Evolutionary conservation across 2,113 vertebrate species (phyloP).

Genomic region (Penelope pileata): DNA sequence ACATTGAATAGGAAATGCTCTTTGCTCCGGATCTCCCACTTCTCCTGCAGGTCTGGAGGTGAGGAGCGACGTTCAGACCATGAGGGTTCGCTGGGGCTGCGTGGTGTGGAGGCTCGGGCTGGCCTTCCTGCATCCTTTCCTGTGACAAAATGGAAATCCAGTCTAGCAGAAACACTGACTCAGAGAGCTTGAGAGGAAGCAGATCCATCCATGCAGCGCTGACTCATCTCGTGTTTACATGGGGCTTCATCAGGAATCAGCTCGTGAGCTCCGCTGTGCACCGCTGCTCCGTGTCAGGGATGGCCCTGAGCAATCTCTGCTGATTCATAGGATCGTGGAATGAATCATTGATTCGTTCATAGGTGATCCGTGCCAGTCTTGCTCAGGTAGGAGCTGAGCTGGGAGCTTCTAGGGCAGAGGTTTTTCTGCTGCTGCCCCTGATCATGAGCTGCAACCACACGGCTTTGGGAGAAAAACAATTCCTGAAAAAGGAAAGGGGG

Average conservation of each 20-base stretch:
- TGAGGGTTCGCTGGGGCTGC: neutral
- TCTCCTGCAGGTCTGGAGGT: neutral
- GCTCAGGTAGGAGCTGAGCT: neutral
- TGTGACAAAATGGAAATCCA: neutral
- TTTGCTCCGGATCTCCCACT: neutral
- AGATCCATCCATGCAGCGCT: neutral
- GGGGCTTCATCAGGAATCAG: neutral
- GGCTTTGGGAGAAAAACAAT: neutral
- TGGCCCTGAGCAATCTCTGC: neutral
- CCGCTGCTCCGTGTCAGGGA: neutral
- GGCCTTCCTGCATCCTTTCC: neutral
- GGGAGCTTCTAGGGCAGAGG: no score
- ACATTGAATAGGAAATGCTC: neutral
- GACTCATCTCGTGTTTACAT: neutral
- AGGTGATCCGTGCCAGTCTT: no score
- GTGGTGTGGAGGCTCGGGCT: neutral
- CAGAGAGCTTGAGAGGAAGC: neutral
- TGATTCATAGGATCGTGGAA: neutral
- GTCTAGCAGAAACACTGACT: neutral
- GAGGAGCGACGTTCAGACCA: neutral
- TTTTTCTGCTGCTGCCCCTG: neutral
- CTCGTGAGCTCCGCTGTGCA: neutral
- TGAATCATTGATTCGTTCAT: no score
- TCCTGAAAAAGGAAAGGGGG: neutral
- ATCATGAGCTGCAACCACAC: neutral